These are phyloP conservation scores for Poeciliopsis turneri DNA, from an alignment of 2,797 vertebrate genomes.

Conservation along the genomic window DNA sequence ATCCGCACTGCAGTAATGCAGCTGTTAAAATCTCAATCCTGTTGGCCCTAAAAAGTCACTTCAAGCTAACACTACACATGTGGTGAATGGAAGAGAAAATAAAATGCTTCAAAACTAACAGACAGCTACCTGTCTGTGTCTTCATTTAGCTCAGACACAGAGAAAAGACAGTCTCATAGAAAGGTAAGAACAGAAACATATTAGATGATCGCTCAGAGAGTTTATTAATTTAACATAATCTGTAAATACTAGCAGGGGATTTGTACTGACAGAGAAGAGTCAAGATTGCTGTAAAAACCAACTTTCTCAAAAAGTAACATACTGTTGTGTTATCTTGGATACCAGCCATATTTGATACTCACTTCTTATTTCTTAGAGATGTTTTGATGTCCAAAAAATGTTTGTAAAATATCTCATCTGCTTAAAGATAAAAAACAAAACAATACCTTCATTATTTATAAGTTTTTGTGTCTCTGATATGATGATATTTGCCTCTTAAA, in stretches of 20 bases:
- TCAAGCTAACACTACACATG: not conserved
- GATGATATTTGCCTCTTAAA: not conserved
- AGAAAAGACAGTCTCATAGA: not conserved
- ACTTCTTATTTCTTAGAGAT: not conserved
- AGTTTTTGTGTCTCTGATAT: not conserved
- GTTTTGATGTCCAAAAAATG: no score
- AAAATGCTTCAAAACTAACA: not conserved
- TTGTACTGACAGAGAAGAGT: not conserved
- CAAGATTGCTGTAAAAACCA: not conserved
- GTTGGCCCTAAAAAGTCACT: not conserved
- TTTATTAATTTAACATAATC: not conserved
- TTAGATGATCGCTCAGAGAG: not conserved
- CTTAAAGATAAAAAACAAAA: not conserved
- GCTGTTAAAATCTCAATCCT: not conserved
- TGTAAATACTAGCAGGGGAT: not conserved
- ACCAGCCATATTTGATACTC: not conserved
- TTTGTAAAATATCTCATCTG: not conserved
- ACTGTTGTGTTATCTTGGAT: not conserved
- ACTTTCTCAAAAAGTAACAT: no score
- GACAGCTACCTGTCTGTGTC: not conserved
- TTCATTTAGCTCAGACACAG: not conserved
- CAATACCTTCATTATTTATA: no score
- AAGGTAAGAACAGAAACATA: not conserved
- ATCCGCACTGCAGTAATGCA: not conserved
- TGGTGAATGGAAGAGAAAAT: not conserved